Base-by-base conservation (phyloP, 2,797 vertebrate genomes). In the Brotula barbata region DNA sequence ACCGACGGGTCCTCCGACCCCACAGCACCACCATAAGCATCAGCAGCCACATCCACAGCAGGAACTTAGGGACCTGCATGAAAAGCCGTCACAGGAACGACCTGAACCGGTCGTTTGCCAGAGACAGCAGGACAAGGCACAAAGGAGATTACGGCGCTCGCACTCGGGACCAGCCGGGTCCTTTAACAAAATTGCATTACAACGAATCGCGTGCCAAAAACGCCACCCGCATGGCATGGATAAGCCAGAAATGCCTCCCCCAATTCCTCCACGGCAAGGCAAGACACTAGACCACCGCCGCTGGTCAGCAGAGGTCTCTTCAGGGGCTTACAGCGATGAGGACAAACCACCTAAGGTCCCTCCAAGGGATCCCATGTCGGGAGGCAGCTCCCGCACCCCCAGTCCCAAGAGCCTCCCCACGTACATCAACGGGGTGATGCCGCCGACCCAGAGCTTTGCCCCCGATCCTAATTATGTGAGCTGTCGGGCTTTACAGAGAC, bases 361-460 rank as follows among this genome's bases (percentile, higher is more conserved):
- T 1, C 97, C 97, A 0, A 86, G 97, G 51, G 96, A 97, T 31
- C 96, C 93, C 54, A 13, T 98, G 64, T 93, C 93, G 5, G 56
- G 83, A 44, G 88, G 92, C 50, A 89, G 89, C 72, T 95, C 94
- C 40, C 94, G 94, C 25, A 98, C 95, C 0, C 95, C 95, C 0
- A 98, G 96, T 51, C 96, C 95, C 46, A 98, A 97, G 81, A 96
- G 92, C 83, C 91, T 98, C 12, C 97, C 97, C 0, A 90, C 89
- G 11, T 98, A 99, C 91, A 80, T 93, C 83, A 95, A 98, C 0
- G 95, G 97, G 62, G 92, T 96, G 68, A 99, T 99, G 97, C 97
- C 97, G 42, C 92, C 95, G 0, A 99, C 97, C 0, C 96, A 98
- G 88, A 99, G 97, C 80, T 99, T 99, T 77, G 97, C 97, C 56